Evolutionary conservation across 1,140 invertebrate genomes (phyloP).

Genomic region (Halesus radiatus): DNA sequence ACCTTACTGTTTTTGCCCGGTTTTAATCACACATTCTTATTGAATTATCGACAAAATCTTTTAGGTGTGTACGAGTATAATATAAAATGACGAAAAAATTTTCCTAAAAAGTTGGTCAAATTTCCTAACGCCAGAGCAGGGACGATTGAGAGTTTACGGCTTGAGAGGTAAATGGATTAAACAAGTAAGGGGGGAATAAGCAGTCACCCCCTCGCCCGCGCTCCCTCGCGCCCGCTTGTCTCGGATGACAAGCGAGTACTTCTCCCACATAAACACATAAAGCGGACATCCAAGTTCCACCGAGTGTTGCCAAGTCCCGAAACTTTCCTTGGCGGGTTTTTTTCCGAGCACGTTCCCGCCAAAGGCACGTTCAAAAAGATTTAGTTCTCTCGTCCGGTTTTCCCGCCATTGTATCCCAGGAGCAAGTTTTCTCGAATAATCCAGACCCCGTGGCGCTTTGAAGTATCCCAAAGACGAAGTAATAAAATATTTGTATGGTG

Average conservation of each 20-base stretch:
- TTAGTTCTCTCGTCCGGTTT: slow-evolving; percentile 46
- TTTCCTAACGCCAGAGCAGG: too few relatives aligned
- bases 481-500: slow-evolving; percentile 57
- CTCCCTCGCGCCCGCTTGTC: background rate
- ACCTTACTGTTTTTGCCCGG: too few relatives aligned
- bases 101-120: too few relatives aligned
- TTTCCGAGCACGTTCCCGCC: slow-evolving; percentile 39
- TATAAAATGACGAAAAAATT: too few relatives aligned
- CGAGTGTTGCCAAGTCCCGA: slow-evolving; percentile 3
- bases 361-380: slow-evolving; percentile 48
- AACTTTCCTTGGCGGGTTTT: slow-evolving; percentile 5
- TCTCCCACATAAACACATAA: slow-evolving; percentile 4
- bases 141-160: too few relatives aligned
- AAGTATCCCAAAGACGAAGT: slow-evolving; percentile 50
- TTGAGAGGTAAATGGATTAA: too few relatives aligned
- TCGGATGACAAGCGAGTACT: slow-evolving; percentile 10
- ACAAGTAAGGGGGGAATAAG: too few relatives aligned
- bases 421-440: slow-evolving; percentile 55
- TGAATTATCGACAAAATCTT: too few relatives aligned
- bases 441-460: slow-evolving; percentile 53
- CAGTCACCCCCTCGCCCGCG: too few relatives aligned
- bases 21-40: too few relatives aligned
- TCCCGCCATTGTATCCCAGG: slow-evolving; percentile 48
- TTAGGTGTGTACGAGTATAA: too few relatives aligned
- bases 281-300: slow-evolving; percentile 19